Conservation (phyloP, 2,888 invertebrate genomes). For the Hanleya hanleyi region DNA sequence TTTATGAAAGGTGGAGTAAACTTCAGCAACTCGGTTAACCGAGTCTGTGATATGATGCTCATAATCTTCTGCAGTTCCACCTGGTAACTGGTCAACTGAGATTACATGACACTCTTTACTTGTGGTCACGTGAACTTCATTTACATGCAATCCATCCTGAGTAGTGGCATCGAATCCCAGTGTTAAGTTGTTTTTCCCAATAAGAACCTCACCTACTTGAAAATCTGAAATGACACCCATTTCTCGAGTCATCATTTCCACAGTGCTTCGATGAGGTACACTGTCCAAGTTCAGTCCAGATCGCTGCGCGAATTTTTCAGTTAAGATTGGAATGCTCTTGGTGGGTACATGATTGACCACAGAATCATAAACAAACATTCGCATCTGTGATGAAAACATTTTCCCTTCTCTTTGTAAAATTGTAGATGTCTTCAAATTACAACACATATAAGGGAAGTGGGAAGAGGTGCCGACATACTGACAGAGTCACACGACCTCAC, state of each 20-base stretch:
- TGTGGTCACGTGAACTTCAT: constrained; percentile 31
- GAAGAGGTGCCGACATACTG: no score
- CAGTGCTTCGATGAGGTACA: constrained; percentile 18
- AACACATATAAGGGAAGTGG: no score
- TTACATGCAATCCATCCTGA: constrained; percentile 35
- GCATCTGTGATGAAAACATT: constrained; percentile 5
- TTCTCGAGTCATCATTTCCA: constrained; percentile 15
- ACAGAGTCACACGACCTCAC: no score
- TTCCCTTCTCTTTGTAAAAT: constrained; percentile 5
- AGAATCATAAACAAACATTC: constrained; percentile 13
- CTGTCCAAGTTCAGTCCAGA: constrained; percentile 7
- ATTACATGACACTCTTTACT: constrained; percentile 16
- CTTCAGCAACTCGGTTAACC: constrained; percentile 22
- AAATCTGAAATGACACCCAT: constrained; percentile 24
- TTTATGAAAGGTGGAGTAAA: constrained; percentile 14
- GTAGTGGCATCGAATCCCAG: constrained; percentile 37
- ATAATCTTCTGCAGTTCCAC: constrained; percentile 39
- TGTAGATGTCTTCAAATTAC: neutral
- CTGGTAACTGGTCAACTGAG: constrained; percentile 33
- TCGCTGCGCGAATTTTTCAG: constrained; percentile 7
- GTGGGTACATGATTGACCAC: constrained; percentile 22
- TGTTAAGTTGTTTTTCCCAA: constrained; percentile 18
- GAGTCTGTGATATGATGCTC: constrained; percentile 20
- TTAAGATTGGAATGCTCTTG: constrained; percentile 13
- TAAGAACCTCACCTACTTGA: constrained; percentile 14